These are phyloP conservation scores for Bucorvus abyssinicus DNA, from an alignment of 2,797 vertebrate genomes.

Conservation along the genomic window DNA sequence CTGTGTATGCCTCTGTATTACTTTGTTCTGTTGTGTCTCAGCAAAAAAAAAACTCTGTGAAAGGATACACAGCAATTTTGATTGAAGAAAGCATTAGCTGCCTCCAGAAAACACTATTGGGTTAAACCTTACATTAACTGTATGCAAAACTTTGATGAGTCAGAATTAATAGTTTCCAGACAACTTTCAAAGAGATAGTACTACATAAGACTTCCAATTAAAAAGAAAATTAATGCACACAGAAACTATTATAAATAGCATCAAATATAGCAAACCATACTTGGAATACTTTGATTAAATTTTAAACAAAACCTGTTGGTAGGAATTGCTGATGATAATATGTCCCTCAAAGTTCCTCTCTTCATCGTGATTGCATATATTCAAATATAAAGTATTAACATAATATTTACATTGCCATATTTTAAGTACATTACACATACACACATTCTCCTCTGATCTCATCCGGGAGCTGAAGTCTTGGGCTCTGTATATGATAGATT, in stretches of 20 bases:
- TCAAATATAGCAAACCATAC: constrained; percentile 18
- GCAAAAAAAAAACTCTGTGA: not conserved
- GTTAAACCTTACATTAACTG: not conserved
- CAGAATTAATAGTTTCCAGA: constrained; percentile 35
- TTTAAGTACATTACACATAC: not conserved
- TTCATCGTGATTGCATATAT: not conserved
- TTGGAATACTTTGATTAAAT: constrained; percentile 43
- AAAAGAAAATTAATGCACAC: constrained; percentile 50
- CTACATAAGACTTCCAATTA: constrained; percentile 26
- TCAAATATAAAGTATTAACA: not conserved
- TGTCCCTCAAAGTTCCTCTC: not conserved
- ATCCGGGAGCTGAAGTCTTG: not conserved
- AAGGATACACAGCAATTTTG: not conserved
- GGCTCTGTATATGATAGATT: not conserved
- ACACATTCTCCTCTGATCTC: not conserved
- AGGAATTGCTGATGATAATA: not conserved
- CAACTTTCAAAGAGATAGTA: constrained; percentile 43
- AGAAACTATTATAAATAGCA: constrained; percentile 36
- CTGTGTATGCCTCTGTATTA: not conserved
- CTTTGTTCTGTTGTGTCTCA: not conserved
- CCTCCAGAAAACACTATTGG: not conserved
- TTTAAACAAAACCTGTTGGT: constrained; percentile 36
- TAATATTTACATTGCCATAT: not conserved
- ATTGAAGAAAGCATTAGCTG: not conserved
- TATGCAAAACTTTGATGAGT: constrained; percentile 20